Evolutionary conservation across 2,888 invertebrate species (phyloP).

Genomic region (Notodonta ziczac): DNA sequence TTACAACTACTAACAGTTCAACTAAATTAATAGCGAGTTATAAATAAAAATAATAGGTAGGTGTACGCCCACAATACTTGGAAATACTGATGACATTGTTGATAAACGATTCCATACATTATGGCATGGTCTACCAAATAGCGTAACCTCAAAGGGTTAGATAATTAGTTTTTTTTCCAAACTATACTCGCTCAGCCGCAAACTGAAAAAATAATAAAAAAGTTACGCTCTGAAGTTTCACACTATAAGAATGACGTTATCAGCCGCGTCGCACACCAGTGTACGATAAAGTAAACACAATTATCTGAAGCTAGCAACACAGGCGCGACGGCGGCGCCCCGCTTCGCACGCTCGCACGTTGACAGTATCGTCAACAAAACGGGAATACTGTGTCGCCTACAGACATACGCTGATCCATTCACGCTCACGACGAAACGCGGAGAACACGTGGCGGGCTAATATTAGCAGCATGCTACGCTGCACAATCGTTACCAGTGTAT

Average conservation of each 20-base stretch:
- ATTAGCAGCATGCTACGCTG: slow-evolving; percentile 62
- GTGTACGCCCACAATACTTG: too few species aligned
- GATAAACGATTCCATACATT: background rate
- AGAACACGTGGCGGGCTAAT: slow-evolving; percentile 76
- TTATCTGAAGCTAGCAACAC: slow-evolving; percentile 56
- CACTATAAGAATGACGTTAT: slow-evolving; percentile 61
- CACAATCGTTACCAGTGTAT: slow-evolving; percentile 47
- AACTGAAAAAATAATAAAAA: slow-evolving; percentile 20
- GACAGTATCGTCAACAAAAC: slow-evolving; percentile 76
- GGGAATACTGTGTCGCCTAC: slow-evolving; percentile 54
- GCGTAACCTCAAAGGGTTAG: slow-evolving; percentile 1
- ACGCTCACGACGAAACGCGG: slow-evolving; percentile 69
- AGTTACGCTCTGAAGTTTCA: slow-evolving; percentile 36
- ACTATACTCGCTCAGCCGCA: slow-evolving; percentile 6
- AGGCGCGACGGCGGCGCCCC: slow-evolving; percentile 54
- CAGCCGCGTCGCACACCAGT: slow-evolving; percentile 55
- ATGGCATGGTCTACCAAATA: background rate
- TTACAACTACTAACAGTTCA: too few species aligned
- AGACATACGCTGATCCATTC: slow-evolving; percentile 62
- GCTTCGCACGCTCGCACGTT: slow-evolving; percentile 51
- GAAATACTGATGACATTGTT: background rate
- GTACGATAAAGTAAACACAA: slow-evolving; percentile 67
- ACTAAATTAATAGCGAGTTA: too few species aligned
- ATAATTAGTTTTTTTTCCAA: slow-evolving; percentile 9
- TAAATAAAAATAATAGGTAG: too few species aligned